These are phyloP conservation scores for Odontomachus brunneus DNA, from an alignment of 1,140 invertebrate species.

Conservation along the genomic window DNA sequence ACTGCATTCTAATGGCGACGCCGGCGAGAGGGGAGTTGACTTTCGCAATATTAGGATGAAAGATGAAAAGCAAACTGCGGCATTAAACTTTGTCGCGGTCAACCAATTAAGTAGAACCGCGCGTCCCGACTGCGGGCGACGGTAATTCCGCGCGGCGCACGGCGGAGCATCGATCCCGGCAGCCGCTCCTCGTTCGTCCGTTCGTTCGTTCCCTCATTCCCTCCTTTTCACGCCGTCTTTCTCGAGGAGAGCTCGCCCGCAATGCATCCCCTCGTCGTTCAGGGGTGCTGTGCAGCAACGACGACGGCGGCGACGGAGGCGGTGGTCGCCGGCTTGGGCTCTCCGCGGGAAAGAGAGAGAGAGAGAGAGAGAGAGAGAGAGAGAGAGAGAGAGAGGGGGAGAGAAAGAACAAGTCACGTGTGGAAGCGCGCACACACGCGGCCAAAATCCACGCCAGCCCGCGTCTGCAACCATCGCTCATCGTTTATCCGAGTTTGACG, in stretches of 20 bases:
- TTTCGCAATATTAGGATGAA: conserved; percentile 36
- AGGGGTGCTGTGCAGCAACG: no score
- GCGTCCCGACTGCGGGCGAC: conserved; percentile 5
- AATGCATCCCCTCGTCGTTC: conserved; percentile 28
- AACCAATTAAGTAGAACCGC: conserved; percentile 59
- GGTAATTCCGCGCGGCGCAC: conserved; percentile 50
- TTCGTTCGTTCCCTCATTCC: not conserved
- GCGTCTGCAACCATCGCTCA: conserved; percentile 26
- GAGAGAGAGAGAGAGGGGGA: conserved; percentile 17
- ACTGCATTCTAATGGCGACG: conserved; percentile 49
- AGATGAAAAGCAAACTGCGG: conserved; percentile 53
- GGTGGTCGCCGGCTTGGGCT: not conserved
- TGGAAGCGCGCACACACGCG: conserved; percentile 3
- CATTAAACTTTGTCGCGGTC: conserved; percentile 51
- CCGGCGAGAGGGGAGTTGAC: conserved; percentile 22
- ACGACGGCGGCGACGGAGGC: not conserved
- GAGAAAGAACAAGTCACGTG: conserved; percentile 11
- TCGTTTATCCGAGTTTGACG: conserved; percentile 48
- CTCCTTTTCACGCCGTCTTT: not conserved
- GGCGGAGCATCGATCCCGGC: conserved; percentile 50
- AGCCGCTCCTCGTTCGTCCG: not conserved
- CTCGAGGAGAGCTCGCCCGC: not conserved
- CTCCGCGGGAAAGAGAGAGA: not conserved
- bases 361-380: conserved; percentile 31
- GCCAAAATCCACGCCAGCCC: conserved; percentile 13